Base-by-base conservation (phyloP, 1,140 invertebrate genomes). In the Euborellia annulipes region DNA sequence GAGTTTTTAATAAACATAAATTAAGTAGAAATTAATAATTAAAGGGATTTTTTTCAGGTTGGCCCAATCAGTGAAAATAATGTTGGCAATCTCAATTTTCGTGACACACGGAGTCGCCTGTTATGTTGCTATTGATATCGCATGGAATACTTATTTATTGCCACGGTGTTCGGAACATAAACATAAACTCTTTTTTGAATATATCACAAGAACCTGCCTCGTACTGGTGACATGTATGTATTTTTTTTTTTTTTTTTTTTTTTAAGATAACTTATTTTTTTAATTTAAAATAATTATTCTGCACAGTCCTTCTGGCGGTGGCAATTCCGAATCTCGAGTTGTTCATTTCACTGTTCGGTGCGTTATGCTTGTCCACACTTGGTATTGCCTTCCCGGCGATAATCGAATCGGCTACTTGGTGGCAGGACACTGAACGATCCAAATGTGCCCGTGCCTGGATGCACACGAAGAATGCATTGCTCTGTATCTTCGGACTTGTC, bases 311-410 rank as follows among this genome's bases (percentile, higher is more conserved):
- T 11, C 56, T 77, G 47, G 73, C 75, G 3, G 58, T 64, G 7
- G 52, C 62, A 7, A 63, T 78, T 38, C 71, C 73, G 0, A 61
- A 71, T 50, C 58, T 78, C 44, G 73, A 74, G 43, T 65, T 90
- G 3, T 82, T 93, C 61, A 94, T 95, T 47, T 88, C 89, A 0
- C 66, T 92, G 27, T 82, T 93, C 54, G 91, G 91, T 20, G 86
- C 90, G 0, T 64, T 92, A 1, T 84, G 81, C 50, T 71, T 89
- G 6, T 85, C 85, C 7, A 79, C 82, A 0, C 65, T 93, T 18
- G 88, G 89, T 0, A 64, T 94, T 13, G 84, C 86, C 1, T 85
- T 93, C 57, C 91, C 90, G 14, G 85, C 88, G 1, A 65, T 90
- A 36, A 85, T 94, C 50, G 72, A 82, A 47, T 70, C 69, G 16